Evolutionary conservation across 2,113 vertebrate species (phyloP), one percentile per base, ranked within the genome.

Genomic region (Brienomyrus longianalis): DNA sequence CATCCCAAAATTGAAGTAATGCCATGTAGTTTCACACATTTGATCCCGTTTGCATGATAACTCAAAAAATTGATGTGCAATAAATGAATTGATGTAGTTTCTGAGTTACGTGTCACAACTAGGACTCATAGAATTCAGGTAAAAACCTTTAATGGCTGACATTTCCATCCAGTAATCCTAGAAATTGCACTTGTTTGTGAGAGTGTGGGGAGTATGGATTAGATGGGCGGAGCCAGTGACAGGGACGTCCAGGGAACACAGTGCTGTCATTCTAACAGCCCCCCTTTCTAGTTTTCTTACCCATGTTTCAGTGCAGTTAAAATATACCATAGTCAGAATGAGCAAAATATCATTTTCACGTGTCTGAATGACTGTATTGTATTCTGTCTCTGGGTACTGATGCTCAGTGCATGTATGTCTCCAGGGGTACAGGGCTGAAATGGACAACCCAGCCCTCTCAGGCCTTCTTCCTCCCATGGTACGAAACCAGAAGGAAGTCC

Each of bases 361-460:
- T n/a, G 2, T n/a, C 62, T 39, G 35, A 39, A 39, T 77, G 70
- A 77, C 31, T 39, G 70, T 39, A 35, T 80, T 48, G 19, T 11
- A 11, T 23, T 84, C 7, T 84, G 21, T 84, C 17, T 48, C 5
- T 84, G n/a, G 62, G 35, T 84, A n/a, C 23, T n/a, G 23, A 59
- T 59, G 51, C 35, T 43, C 10, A 39, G 47, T 39, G 45, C 47
- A 35, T 77, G 27, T 8, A 48, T 51, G 15, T 35, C 15, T 35
- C 15, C 94, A 99, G 98, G 98, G 98, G 89, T 99, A 99, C 93
- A 95, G 97, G 93, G 96, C 97, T 9, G 97, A 98, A 93, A 99
- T 99, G 98, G 98, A 99, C 88, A 98, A 99, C 92, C 98, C 98
- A 0, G 94, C 95, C 52, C 96, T 98, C 94, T 93, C 95, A 62